Evolutionary conservation across 2,113 vertebrate species (phyloP).

Genomic region (Camelus bactrianus): DNA sequence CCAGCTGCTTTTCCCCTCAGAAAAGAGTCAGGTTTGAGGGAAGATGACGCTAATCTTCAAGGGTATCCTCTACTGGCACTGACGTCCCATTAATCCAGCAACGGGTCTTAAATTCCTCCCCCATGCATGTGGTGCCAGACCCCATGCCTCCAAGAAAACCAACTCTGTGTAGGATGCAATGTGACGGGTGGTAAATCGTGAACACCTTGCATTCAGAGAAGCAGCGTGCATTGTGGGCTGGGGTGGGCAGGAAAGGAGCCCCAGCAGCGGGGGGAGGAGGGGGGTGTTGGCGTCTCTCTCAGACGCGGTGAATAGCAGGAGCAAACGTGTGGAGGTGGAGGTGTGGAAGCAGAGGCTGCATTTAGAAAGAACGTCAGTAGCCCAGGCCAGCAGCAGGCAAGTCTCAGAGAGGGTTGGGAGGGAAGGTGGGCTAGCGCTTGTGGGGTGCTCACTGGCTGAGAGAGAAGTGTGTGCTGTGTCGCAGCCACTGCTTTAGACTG

Average conservation of each 20-base stretch:
- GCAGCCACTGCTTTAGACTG: neutral
- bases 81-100: neutral
- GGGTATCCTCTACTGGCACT: too few species aligned
- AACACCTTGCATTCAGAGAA: rapidly evolving
- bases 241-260: neutral
- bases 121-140: rapidly evolving
- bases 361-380: neutral
- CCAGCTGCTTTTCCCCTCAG: neutral
- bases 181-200: rapidly evolving
- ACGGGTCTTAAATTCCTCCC: too few species aligned
- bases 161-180: rapidly evolving
- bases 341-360: neutral
- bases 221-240: neutral
- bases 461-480: neutral
- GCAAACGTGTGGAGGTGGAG: too few species aligned
- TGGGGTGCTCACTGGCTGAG: neutral
- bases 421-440: neutral
- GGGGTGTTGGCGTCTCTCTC: neutral
- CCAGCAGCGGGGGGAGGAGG: neutral
- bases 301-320: neutral
- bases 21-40: neutral
- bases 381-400: neutral
- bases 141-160: neutral
- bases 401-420: neutral
- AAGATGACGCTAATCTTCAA: too few species aligned